Percentiles rank a stretch among this genome's conserved stretches.
These are phyloP conservation scores for Chrosomus eos DNA, from an alignment of 2,797 vertebrate species.

Conservation along the genomic window DNA sequence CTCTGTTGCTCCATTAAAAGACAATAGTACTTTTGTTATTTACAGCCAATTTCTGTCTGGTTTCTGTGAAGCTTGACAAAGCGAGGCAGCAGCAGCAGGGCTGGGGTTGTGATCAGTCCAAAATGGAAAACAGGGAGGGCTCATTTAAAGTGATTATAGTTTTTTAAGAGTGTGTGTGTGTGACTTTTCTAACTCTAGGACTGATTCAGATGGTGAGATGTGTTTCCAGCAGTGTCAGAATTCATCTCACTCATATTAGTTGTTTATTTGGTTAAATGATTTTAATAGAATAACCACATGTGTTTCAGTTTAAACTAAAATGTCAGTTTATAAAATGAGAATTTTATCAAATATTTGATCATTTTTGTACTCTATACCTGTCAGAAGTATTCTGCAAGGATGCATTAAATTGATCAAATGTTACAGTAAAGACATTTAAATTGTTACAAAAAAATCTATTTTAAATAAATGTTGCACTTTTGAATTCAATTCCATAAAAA, in stretches of 20 bases:
- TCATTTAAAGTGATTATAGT: slow-evolving; percentile 35
- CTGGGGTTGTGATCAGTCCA: slow-evolving; percentile 15
- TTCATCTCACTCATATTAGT: not conserved
- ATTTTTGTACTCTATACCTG: not conserved
- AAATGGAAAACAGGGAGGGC: slow-evolving; percentile 31
- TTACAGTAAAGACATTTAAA: too few species aligned
- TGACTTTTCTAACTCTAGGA: slow-evolving; percentile 19
- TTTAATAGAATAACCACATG: not conserved
- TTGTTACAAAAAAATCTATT: not conserved
- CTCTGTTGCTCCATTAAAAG: slow-evolving; percentile 25
- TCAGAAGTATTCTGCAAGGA: not conserved
- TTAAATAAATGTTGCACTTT: not conserved
- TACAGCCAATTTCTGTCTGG: slow-evolving; percentile 39
- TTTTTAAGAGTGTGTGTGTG: slow-evolving; percentile 23
- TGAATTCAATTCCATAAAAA: not conserved
- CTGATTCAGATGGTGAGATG: slow-evolving; percentile 16
- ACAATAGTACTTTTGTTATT: slow-evolving; percentile 48
- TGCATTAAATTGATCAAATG: too few species aligned
- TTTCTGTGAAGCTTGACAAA: slow-evolving; percentile 22
- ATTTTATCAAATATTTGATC: too few species aligned
- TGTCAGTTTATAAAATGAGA: not conserved
- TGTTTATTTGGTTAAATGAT: not conserved
- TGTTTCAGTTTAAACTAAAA: not conserved
- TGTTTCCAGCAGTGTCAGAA: not conserved
- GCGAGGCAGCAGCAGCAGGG: not conserved